Evolutionary conservation across 2,113 vertebrate species (phyloP).

Genomic region (Gopherus evgoodei): DNA sequence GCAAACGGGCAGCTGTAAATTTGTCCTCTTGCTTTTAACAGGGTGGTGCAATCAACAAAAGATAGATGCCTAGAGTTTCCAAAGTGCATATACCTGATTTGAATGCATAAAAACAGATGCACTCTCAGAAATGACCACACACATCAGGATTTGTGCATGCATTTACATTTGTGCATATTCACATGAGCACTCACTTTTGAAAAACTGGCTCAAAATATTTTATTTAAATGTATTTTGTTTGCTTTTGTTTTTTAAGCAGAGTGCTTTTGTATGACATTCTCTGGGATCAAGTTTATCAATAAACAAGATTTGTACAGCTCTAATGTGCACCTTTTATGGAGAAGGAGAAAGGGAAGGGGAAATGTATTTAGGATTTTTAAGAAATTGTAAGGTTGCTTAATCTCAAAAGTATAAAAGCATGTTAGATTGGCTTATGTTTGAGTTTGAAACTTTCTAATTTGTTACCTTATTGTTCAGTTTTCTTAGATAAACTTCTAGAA

Average conservation of each 20-base stretch:
- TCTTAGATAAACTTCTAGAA: background rate
- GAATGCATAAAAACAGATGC: background rate
- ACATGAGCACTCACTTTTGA: background rate
- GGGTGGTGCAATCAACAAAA: background rate
- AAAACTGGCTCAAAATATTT: rapidly evolving
- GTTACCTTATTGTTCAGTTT: background rate
- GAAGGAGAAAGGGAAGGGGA: background rate
- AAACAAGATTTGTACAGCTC: background rate
- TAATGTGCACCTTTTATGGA: background rate
- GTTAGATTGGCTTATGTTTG: background rate
- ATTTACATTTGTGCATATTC: background rate
- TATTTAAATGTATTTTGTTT: background rate
- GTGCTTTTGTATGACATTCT: background rate
- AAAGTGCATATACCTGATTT: background rate
- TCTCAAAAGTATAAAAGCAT: background rate
- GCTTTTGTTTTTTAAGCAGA: background rate
- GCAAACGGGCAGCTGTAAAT: background rate
- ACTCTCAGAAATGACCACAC: background rate
- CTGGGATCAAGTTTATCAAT: background rate
- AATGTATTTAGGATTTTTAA: background rate
- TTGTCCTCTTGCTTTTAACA: background rate
- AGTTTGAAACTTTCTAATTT: background rate
- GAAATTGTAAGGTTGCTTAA: rapidly evolving
- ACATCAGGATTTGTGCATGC: background rate
- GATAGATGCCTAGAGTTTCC: background rate